phyloP scores from a whole-genome alignment of 2,888 invertebrate species.

The Chymomyza procnemis region DNA sequence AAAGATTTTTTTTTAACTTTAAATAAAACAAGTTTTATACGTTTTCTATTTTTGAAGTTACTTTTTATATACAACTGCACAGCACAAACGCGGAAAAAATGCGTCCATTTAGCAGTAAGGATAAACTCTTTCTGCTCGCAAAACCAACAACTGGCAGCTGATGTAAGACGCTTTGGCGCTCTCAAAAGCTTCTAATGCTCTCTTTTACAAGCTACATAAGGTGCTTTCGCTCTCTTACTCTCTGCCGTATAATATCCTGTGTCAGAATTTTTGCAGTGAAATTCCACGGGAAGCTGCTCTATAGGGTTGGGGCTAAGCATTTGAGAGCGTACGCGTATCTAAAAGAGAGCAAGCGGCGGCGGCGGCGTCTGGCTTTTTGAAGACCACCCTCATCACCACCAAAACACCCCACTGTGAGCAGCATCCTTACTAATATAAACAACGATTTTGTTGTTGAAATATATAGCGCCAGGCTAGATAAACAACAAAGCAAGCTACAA shows the following conservation, averaged over 20 bases:
- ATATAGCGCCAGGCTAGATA: conserved; percentile 50
- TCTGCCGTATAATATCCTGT: conserved; percentile 53
- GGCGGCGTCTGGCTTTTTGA: conserved; percentile 23
- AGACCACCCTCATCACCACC: conserved; percentile 21
- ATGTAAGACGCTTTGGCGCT: conserved; percentile 19
- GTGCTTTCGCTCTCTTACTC: conserved; percentile 12
- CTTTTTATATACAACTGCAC: neutral
- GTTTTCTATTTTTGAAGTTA: conserved; percentile 4
- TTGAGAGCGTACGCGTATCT: conserved; percentile 16
- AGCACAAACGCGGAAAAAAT: conserved; percentile 48
- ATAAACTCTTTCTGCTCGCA: conserved; percentile 75
- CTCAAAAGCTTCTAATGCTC: neutral
- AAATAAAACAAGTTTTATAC: conserved; percentile 9
- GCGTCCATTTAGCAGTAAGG: conserved; percentile 72
- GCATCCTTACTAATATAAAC: conserved; percentile 57
- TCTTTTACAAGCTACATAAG: too few species aligned
- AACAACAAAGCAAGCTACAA: conserved; percentile 52
- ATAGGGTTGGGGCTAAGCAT: conserved; percentile 16
- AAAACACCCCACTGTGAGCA: conserved; percentile 35
- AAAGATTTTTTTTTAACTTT: neutral
- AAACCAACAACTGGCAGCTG: conserved; percentile 45
- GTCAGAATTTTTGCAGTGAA: conserved; percentile 59
- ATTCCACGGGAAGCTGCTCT: conserved; percentile 61
- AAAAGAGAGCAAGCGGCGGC: conserved; percentile 32
- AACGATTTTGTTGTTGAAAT: conserved; percentile 51